phyloP scores from a whole-genome alignment of 53 echinoderm and acorn worm species.

The Apostichopus leukothele region DNA sequence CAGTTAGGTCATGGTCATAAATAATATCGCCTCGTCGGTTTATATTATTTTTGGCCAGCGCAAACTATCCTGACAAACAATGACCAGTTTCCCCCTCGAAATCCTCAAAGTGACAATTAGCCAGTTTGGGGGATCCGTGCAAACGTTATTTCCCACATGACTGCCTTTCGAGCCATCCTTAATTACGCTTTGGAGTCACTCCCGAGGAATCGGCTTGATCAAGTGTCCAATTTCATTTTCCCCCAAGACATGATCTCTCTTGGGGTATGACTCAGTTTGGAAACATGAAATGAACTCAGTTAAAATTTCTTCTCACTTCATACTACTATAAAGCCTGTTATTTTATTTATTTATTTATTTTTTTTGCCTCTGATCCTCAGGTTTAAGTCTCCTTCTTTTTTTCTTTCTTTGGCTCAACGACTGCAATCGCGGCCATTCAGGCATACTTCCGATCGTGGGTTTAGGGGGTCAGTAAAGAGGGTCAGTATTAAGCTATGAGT shows the following conservation, averaged over 20 bases:
- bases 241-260: conserved; percentile 40
- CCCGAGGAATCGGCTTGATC: conserved; percentile 36
- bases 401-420: neutral
- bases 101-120: conserved; percentile 38
- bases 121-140: neutral
- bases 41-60: neutral
- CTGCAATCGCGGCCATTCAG: neutral
- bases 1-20: neutral
- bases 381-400: neutral
- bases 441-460: neutral
- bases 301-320: neutral
- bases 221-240: conserved; percentile 49
- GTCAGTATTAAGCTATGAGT: neutral
- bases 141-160: conserved; percentile 38
- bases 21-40: neutral
- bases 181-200: conserved; percentile 44
- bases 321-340: neutral
- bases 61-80: conserved; percentile 1
- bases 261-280: conserved; percentile 39
- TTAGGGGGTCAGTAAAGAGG: neutral
- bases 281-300: conserved; percentile 34
- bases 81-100: conserved; percentile 23
- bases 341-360: neutral
- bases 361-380: neutral
- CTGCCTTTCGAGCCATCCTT: conserved; percentile 36